Conservation (phyloP, 2,888 invertebrate species). For the Chymomyza caudatula region DNA sequence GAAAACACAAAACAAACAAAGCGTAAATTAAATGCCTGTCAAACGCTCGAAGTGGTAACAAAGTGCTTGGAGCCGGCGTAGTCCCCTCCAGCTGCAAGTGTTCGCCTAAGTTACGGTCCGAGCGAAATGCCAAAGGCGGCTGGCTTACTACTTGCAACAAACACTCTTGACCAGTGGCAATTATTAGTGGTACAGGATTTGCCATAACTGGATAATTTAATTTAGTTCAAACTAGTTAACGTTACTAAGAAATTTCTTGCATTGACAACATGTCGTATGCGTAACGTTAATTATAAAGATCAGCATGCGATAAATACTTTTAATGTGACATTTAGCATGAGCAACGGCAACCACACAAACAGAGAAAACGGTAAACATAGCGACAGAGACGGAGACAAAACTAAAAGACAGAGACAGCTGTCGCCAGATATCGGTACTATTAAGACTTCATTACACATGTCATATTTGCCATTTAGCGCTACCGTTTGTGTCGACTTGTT, state of each 20-base stretch:
- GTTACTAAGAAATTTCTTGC: background rate
- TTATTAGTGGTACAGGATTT: background rate
- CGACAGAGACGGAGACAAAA: background rate
- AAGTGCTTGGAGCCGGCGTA: no score
- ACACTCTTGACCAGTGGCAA: background rate
- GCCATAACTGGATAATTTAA: background rate
- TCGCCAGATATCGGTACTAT: constrained; percentile 62
- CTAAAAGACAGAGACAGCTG: background rate
- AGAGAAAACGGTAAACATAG: no score
- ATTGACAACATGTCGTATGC: constrained; percentile 57
- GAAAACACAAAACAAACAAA: constrained; percentile 70
- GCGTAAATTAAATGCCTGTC: constrained; percentile 73
- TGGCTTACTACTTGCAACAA: background rate
- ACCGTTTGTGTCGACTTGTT: background rate
- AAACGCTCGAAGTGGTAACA: constrained; percentile 44
- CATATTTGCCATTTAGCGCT: constrained; percentile 61
- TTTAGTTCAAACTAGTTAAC: background rate
- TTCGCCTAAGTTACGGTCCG: constrained; percentile 40
- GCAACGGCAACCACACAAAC: background rate
- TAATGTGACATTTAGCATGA: background rate
- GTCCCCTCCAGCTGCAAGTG: no score
- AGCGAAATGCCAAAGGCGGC: background rate
- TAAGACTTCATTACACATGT: constrained; percentile 73
- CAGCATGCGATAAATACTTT: constrained; percentile 12
- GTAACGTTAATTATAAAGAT: constrained; percentile 64